Evolutionary conservation across 2,888 invertebrate species (phyloP).

Genomic region (Hydropsyche betteni): DNA sequence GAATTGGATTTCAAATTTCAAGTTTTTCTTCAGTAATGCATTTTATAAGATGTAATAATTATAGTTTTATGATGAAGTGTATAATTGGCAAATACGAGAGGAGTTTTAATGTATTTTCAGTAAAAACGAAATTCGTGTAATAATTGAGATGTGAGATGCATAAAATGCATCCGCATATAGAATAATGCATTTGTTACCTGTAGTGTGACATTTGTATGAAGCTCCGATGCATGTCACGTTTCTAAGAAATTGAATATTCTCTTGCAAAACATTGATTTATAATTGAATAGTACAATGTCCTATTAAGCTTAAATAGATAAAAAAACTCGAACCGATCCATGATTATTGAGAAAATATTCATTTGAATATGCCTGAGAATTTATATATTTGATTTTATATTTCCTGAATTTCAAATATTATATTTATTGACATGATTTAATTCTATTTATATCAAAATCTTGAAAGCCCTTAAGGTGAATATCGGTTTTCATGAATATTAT

Average conservation of each 20-base stretch:
- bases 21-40: too few species aligned
- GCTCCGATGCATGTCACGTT: conserved; percentile 44
- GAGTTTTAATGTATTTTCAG: too few species aligned
- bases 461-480: not conserved
- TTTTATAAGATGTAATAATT: too few species aligned
- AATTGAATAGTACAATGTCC: not conserved
- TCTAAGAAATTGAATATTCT: conserved; percentile 40
- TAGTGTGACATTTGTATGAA: conserved; percentile 44
- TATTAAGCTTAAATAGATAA: not conserved
- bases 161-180: not conserved
- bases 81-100: too few species aligned
- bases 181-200: not conserved
- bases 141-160: not conserved
- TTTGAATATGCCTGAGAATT: not conserved
- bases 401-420: not conserved
- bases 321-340: too few species aligned
- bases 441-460: not conserved
- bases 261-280: conserved; percentile 46
- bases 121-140: not conserved
- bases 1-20: too few species aligned
- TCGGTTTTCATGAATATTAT: too few species aligned
- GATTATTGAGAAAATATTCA: too few species aligned
- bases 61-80: too few species aligned
- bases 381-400: not conserved
- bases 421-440: not conserved